Evolutionary conservation across 1,140 invertebrate genomes (phyloP).

Genomic region (Phymorhynchus buccinoides): DNA sequence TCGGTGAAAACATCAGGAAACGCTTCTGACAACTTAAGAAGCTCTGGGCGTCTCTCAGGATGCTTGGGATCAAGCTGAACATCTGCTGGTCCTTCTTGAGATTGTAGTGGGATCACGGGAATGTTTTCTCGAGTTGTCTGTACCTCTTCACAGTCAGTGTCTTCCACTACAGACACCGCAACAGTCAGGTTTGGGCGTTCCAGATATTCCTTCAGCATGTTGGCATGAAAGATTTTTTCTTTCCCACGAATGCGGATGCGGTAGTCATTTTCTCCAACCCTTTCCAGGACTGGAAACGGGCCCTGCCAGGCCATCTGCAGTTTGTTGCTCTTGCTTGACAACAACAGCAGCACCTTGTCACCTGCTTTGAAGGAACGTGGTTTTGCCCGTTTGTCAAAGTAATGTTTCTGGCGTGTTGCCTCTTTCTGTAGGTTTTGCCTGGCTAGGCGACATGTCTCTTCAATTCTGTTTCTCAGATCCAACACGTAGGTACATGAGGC

Average conservation of each 20-base stretch:
- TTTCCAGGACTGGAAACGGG: neutral
- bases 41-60: too few relatives aligned
- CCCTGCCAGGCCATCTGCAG: neutral
- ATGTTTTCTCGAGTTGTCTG: too few relatives aligned
- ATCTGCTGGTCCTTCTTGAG: too few relatives aligned
- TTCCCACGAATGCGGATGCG: neutral
- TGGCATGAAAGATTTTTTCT: neutral
- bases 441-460: slow-evolving; percentile 41
- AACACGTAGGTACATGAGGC: slow-evolving; percentile 33
- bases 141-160: too few relatives aligned
- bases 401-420: neutral
- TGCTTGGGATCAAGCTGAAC: too few relatives aligned
- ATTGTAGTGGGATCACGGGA: too few relatives aligned
- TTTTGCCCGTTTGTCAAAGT: slow-evolving; percentile 37
- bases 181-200: neutral
- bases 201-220: neutral
- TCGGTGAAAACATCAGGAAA: too few relatives aligned
- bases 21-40: too few relatives aligned
- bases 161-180: too few relatives aligned
- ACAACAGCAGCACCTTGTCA: slow-evolving; percentile 37
- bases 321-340: slow-evolving; percentile 38
- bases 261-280: neutral
- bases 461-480: slow-evolving; percentile 31
- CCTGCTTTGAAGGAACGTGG: slow-evolving; percentile 35
- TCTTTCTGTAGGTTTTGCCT: slow-evolving; percentile 25